Conservation (phyloP, 2,113 vertebrate species). For the Jacana jacana region DNA sequence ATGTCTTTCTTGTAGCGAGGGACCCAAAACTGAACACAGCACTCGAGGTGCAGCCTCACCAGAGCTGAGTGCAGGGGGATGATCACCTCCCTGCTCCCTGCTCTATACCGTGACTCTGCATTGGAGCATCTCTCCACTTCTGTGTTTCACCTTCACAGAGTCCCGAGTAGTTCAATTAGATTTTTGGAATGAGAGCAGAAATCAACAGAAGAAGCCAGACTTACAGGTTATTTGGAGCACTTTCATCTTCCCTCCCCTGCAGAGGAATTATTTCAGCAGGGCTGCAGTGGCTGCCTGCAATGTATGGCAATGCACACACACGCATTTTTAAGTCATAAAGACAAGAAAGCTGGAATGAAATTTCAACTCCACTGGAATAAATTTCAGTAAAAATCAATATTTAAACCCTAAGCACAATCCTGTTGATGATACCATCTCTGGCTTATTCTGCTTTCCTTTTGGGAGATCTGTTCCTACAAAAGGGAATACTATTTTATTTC, state of each 20-base stretch:
- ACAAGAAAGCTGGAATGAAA: background rate
- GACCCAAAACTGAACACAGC: too few species aligned
- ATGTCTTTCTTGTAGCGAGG: too few species aligned
- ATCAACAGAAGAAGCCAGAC: background rate
- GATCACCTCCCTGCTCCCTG: too few species aligned
- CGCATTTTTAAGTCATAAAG: background rate
- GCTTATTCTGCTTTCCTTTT: background rate
- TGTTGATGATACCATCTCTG: background rate
- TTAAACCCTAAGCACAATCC: background rate
- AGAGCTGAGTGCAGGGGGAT: too few species aligned
- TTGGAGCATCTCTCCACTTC: background rate
- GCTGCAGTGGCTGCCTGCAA: background rate
- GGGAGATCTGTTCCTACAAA: background rate
- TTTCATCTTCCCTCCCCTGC: background rate
- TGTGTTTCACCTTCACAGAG: background rate
- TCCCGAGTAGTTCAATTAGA: background rate
- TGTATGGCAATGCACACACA: background rate
- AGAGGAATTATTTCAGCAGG: background rate
- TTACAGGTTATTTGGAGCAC: background rate
- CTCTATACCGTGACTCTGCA: background rate
- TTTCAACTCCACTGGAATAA: background rate
- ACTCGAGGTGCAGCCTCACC: too few species aligned
- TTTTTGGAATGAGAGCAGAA: background rate
- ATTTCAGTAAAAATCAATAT: background rate
- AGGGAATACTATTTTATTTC: background rate